phyloP scores from a whole-genome alignment of 2,888 invertebrate species.

The Phymatocera aterrima region DNA sequence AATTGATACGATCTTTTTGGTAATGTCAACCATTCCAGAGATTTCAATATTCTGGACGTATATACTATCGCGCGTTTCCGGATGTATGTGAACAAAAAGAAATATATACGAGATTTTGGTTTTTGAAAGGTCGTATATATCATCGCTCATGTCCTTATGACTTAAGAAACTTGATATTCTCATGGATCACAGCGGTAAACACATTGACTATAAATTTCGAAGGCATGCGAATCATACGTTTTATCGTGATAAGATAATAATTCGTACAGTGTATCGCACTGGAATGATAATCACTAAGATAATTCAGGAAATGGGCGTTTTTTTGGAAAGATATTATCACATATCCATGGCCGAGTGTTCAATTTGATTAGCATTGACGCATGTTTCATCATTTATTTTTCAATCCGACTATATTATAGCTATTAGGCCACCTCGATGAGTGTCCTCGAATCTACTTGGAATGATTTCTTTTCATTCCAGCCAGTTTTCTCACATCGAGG shows the following conservation, averaged over 20 bases:
- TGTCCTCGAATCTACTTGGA: constrained; percentile 10
- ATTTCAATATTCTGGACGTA: too few species aligned
- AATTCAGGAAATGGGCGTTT: background rate
- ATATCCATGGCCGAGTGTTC: background rate
- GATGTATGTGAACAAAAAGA: too few species aligned
- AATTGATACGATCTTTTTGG: too few species aligned
- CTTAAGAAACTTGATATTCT: background rate
- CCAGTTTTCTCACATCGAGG: background rate
- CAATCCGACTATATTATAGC: constrained; percentile 4
- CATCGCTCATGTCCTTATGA: too few species aligned
- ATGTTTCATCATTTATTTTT: background rate
- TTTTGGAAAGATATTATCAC: background rate
- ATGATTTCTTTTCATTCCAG: background rate
- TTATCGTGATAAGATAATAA: background rate
- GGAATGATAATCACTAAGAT: background rate
- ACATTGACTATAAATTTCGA: background rate
- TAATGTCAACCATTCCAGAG: too few species aligned
- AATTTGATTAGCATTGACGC: background rate
- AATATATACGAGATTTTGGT: too few species aligned
- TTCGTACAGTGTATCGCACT: background rate
- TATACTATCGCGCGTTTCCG: too few species aligned
- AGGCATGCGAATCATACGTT: background rate
- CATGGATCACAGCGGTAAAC: background rate
- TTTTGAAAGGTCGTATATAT: too few species aligned
- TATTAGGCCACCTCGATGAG: background rate